Evolutionary conservation across 2,888 invertebrate genomes (phyloP).

Genomic region (Rhamphomyia laevipes): DNA sequence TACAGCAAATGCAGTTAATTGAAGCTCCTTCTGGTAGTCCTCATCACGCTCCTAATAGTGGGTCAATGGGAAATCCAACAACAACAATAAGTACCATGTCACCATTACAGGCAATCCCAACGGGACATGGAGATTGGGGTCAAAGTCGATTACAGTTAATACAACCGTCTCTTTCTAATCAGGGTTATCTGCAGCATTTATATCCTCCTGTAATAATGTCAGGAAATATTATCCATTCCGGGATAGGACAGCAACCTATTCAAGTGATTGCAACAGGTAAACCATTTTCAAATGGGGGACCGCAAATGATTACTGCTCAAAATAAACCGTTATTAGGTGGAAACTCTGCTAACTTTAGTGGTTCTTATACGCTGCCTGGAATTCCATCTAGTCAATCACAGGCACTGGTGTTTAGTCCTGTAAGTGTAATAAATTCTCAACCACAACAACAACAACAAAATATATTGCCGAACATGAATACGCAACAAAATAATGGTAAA

Average conservation of each 20-base stretch:
- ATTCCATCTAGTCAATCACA: constrained; percentile 68
- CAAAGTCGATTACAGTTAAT: constrained; percentile 74
- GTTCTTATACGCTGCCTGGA: constrained; percentile 65
- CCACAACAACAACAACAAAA: constrained; percentile 38
- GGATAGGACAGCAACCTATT: constrained; percentile 35
- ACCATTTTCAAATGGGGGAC: constrained; percentile 71
- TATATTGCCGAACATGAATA: constrained; percentile 32
- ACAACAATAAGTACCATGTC: constrained; percentile 65
- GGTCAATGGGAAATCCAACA: constrained; percentile 37
- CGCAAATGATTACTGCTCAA: constrained; percentile 68
- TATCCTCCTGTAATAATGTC: constrained; percentile 78
- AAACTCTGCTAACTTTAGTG: constrained; percentile 28
- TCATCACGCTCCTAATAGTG: constrained; percentile 34
- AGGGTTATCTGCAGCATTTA: constrained; percentile 57
- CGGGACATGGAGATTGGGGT: constrained; percentile 54
- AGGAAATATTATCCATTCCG: constrained; percentile 55
- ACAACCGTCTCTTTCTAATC: constrained; percentile 61
- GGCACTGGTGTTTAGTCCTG: constrained; percentile 62
- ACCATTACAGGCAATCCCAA: constrained; percentile 54
- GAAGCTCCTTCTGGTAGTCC: constrained; percentile 39
- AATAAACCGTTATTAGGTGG: constrained; percentile 54
- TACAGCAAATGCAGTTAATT: constrained; percentile 39
- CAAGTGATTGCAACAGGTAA: constrained; percentile 75
- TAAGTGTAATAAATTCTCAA: constrained; percentile 31
- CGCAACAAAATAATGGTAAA: constrained; percentile 22